A percentile compares a stretch with the other conserved stretches of the same genome.
Conservation (phyloP, 1,140 invertebrate species). For the Drosophila santomea region DNA sequence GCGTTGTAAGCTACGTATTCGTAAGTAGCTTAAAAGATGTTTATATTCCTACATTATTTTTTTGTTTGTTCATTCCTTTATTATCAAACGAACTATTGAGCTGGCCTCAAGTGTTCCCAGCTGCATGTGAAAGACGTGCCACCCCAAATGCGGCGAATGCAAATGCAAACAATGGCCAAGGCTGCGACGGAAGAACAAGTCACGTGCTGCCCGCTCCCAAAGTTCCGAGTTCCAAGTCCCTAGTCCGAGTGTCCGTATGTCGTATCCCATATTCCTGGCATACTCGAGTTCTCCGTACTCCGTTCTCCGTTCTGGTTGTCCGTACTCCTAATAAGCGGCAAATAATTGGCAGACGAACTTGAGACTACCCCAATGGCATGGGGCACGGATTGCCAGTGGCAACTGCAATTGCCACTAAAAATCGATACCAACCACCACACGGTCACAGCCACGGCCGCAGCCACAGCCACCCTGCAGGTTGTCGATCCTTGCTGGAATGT, state of each 20-base stretch:
- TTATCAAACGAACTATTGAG: background rate
- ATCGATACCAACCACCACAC: conserved; percentile 62
- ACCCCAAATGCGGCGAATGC: conserved; percentile 37
- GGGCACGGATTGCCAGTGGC: conserved; percentile 33
- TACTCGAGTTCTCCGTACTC: background rate
- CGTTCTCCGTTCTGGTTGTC: background rate
- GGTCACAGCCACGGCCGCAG: conserved; percentile 14
- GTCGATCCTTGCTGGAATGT: conserved; percentile 73
- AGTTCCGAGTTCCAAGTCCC: conserved; percentile 19
- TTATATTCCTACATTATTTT: background rate
- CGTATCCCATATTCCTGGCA: conserved; percentile 13
- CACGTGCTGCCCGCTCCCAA: conserved; percentile 62
- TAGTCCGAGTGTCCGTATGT: conserved; percentile 17
- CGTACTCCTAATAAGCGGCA: conserved; percentile 73
- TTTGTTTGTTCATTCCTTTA: too few relatives aligned
- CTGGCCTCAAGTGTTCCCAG: conserved; percentile 24
- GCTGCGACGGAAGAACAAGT: conserved; percentile 74
- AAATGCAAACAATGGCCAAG: conserved; percentile 75
- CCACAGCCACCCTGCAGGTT: conserved; percentile 60
- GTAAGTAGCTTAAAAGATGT: too few relatives aligned
- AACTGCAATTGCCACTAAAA: conserved; percentile 72
- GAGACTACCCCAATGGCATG: conserved; percentile 77
- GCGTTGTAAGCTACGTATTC: too few relatives aligned
- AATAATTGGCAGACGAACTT: conserved; percentile 83
- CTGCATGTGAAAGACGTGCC: conserved; percentile 64